These are phyloP conservation scores for Alouatta palliata DNA, from an alignment of 2,113 vertebrate genomes.

Conservation along the genomic window DNA sequence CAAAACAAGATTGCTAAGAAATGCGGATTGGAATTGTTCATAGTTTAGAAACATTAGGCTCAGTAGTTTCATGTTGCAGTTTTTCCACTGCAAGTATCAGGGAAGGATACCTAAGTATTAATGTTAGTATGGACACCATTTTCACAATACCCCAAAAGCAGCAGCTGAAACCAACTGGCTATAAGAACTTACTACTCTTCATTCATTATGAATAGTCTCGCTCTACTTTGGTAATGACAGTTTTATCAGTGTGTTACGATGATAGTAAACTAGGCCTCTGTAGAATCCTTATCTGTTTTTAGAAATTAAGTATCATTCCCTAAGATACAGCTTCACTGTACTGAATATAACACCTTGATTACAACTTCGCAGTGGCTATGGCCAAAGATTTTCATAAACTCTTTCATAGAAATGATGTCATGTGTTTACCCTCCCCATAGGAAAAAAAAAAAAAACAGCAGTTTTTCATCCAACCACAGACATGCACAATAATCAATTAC, in stretches of 20 bases:
- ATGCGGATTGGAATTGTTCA: neutral
- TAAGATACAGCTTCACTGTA: accelerated
- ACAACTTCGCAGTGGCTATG: neutral
- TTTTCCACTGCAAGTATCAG: neutral
- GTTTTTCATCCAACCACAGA: neutral
- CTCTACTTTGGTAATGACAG: neutral
- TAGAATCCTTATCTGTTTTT: neutral
- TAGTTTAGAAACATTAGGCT: neutral
- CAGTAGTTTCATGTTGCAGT: neutral
- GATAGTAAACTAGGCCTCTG: accelerated
- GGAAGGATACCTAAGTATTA: neutral
- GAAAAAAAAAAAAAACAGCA: neutral
- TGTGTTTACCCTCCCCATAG: neutral
- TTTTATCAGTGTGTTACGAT: neutral
- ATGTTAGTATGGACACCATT: neutral
- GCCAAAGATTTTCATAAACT: neutral
- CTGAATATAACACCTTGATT: neutral
- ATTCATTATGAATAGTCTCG: neutral
- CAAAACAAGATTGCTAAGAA: neutral
- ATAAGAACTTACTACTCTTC: neutral
- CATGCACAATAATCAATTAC: neutral
- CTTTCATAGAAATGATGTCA: neutral
- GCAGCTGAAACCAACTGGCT: neutral
- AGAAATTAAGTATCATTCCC: neutral
- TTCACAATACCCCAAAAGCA: accelerated